Base-by-base conservation (phyloP, 2,113 vertebrate genomes). In the Melanerpes aurifrons region DNA sequence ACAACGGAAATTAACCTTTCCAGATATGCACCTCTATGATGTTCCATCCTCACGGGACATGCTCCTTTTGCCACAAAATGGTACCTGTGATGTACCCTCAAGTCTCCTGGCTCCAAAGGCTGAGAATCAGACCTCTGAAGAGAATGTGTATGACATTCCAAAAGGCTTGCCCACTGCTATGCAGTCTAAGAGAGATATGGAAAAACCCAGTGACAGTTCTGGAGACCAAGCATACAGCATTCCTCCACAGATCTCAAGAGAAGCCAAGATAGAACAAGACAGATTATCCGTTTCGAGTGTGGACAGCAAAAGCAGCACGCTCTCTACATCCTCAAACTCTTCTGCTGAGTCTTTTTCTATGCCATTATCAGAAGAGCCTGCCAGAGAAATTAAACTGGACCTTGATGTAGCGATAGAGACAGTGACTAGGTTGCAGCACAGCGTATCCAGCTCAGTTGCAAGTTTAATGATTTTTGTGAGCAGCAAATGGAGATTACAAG, bases 391-490 rank as follows among this genome's bases (percentile, higher is more conserved):
- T 47, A 96, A 98, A 62, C 85, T 99, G 89, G 96, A 98, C 10
- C 97, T 98, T 83, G 98, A 98, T 0, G 91, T 96, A 68, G 98
- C 97, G 54, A 97, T 97, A 57, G 98, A 97, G 85, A 97, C 61
- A 6, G 95, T 98, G 10, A 97, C 97, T 3, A 95, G 96, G 16
- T 96, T 99, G 28, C 98, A 99, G 95, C 98, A 98, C 18, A 81
- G 96, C 0, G 97, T 99, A 84, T 98, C 97, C 71, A 96, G 88
- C 71, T 98, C 98, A 0, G 94, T 98, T 2, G 98, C 98, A 1
- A 92, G 93, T 53, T 97, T 99, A 67, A 99, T 99, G 98, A 97
- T 98, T 31, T 99, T 99, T 12, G 99, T 99, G 17, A 99, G 98
- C 45, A 99, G 98, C 82, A 97, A 94, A 53, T 99, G 99, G 99